phyloP scores from a whole-genome alignment of 1,140 invertebrate species.

The Drosophila littoralis region DNA sequence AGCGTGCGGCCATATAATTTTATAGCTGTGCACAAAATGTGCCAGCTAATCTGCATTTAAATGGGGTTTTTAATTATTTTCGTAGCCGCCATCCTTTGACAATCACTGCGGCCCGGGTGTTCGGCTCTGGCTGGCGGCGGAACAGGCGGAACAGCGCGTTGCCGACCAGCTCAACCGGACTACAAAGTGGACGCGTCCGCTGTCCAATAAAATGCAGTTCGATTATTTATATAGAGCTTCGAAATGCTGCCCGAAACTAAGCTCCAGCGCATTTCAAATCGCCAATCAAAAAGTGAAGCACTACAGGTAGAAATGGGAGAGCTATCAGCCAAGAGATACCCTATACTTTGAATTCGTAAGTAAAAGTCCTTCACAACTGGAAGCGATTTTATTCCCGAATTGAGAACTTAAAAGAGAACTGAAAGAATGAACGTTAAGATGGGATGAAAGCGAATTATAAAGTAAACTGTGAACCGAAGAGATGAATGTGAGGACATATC shows the following conservation, averaged over 20 bases:
- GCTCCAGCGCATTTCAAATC: conserved; percentile 69
- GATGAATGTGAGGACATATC: too few relatives aligned
- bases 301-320: conserved; percentile 17
- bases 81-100: conserved; percentile 75
- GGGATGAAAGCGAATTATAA: too few relatives aligned
- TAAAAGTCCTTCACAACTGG: too few relatives aligned
- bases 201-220: conserved; percentile 75
- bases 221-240: conserved; percentile 80
- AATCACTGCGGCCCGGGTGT: conserved; percentile 63
- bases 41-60: conserved; percentile 80
- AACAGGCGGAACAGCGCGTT: neutral
- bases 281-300: conserved; percentile 78
- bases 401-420: too few relatives aligned
- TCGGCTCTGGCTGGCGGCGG: conserved; percentile 29
- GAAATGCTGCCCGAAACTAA: conserved; percentile 49
- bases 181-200: conserved; percentile 36
- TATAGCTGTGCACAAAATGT: conserved; percentile 70
- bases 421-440: too few relatives aligned
- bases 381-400: too few relatives aligned
- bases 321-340: conserved; percentile 4
- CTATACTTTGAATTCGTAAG: neutral
- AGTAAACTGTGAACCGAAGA: too few relatives aligned
- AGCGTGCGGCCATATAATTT: conserved; percentile 63
- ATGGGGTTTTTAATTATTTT: conserved; percentile 83
- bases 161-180: conserved; percentile 21